Conservation (phyloP, 2,113 vertebrate species). For the Eupsittula cactorum region DNA sequence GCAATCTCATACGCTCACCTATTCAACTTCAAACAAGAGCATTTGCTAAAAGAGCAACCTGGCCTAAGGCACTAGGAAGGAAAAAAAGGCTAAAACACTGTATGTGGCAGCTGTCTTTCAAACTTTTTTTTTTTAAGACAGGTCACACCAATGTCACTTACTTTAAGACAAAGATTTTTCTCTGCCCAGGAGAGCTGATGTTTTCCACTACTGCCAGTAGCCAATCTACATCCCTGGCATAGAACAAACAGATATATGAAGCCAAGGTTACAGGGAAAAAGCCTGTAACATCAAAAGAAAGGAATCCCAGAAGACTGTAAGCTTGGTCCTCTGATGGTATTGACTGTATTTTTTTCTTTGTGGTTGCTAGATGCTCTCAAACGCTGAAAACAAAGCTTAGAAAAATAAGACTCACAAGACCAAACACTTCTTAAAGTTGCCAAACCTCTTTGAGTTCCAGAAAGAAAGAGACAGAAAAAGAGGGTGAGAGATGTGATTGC, state of each 20-base stretch:
- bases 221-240: not conserved
- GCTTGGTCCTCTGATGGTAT: conserved; percentile 1
- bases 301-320: conserved; percentile 37
- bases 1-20: not conserved
- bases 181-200: not conserved
- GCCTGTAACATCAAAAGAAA: conserved; percentile 34
- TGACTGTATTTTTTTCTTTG: not conserved
- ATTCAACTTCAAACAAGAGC: not conserved
- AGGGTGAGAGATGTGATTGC: not conserved
- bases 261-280: conserved; percentile 31
- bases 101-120: not conserved
- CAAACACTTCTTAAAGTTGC: conserved; percentile 31
- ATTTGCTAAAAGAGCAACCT: not conserved
- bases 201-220: not conserved
- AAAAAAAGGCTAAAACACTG: not conserved
- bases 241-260: not conserved
- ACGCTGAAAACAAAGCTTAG: conserved; percentile 40
- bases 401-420: conserved; percentile 17
- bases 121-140: not conserved
- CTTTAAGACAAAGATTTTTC: conserved; percentile 37
- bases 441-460: not conserved
- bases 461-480: not conserved
- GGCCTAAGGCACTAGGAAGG: not conserved
- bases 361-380: conserved; percentile 27
- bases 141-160: not conserved